These are phyloP conservation scores for Nyctalus aviator DNA, from an alignment of 2,797 vertebrate species.

Conservation along the genomic window DNA sequence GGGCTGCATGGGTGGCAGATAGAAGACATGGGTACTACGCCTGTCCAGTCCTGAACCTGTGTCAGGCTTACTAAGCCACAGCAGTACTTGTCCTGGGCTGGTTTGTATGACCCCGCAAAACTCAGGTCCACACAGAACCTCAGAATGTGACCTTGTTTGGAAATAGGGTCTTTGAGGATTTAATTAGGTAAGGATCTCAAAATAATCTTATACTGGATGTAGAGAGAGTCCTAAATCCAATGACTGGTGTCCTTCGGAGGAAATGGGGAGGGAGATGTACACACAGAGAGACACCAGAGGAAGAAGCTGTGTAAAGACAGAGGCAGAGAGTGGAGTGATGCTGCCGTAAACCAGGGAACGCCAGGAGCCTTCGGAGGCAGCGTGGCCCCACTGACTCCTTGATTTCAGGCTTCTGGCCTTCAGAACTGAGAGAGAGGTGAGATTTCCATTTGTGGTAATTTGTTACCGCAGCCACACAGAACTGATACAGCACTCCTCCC, in stretches of 20 bases:
- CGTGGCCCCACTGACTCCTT: fast-evolving
- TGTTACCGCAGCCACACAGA: background rate
- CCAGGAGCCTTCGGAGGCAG: background rate
- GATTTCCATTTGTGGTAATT: background rate
- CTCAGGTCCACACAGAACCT: background rate
- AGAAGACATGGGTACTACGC: fast-evolving
- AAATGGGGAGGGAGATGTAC: background rate
- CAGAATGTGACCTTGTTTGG: background rate
- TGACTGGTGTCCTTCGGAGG: background rate
- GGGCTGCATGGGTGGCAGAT: background rate
- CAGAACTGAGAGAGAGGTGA: background rate
- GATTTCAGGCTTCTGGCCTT: background rate
- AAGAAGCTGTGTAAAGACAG: background rate
- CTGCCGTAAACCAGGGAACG: background rate
- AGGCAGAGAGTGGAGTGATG: background rate
- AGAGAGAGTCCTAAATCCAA: background rate
- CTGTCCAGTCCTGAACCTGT: background rate
- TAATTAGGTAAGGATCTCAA: background rate
- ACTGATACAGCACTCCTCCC: background rate
- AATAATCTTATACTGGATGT: background rate
- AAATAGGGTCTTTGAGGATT: background rate
- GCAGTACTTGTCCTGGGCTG: background rate
- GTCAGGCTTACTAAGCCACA: background rate
- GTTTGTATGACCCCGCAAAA: background rate
- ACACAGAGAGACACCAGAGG: background rate